Conservation (phyloP, 1,140 invertebrate species). For the Drosophila funebris region DNA sequence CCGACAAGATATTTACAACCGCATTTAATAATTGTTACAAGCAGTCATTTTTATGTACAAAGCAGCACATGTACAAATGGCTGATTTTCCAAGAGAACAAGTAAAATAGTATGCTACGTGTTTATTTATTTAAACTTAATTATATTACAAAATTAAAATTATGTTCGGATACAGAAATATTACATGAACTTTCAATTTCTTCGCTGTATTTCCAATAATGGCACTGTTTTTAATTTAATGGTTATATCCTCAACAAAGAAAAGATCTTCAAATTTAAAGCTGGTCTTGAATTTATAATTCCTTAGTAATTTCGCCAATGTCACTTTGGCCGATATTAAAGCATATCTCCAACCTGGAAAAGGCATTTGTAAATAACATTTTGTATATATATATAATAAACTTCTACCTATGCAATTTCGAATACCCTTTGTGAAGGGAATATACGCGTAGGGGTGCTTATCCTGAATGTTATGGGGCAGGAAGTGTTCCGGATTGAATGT, state of each 20-base stretch:
- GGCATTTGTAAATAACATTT: neutral
- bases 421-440: slow-evolving; percentile 77
- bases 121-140: no score
- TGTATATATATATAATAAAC: neutral
- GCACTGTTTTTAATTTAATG: slow-evolving; percentile 59
- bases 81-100: no score
- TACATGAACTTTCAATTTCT: no score
- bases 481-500: slow-evolving; percentile 71
- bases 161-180: no score
- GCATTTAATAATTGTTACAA: no score
- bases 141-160: no score
- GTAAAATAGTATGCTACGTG: no score
- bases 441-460: slow-evolving; percentile 69
- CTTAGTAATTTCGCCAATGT: slow-evolving; percentile 66
- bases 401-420: slow-evolving; percentile 74
- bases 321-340: slow-evolving; percentile 64
- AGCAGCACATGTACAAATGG: no score
- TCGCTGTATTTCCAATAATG: slow-evolving; percentile 47
- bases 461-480: slow-evolving; percentile 39
- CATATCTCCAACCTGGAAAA: slow-evolving; percentile 69
- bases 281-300: slow-evolving; percentile 64
- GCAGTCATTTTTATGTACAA: no score
- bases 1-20: no score
- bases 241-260: slow-evolving; percentile 74
- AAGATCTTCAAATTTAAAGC: slow-evolving; percentile 65